phyloP scores from a whole-genome alignment of 2,797 vertebrate genomes.

The Benthosema pterotum region DNA sequence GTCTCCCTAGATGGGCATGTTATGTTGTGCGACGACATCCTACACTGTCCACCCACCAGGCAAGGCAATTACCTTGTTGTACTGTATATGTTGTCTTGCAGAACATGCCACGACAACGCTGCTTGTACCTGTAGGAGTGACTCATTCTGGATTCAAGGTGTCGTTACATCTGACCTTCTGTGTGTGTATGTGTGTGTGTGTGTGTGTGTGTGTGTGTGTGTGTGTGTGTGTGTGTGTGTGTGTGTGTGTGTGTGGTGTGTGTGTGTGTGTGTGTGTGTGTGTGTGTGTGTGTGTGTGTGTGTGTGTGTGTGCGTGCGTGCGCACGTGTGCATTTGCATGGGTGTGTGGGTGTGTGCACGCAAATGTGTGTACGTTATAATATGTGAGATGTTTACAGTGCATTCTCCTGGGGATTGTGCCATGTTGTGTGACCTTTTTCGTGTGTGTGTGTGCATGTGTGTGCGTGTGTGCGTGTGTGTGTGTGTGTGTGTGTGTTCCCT shows the following conservation, averaged over 20 bases:
- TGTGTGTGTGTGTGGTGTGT: neutral
- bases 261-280: neutral
- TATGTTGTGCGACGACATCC: too few relatives aligned
- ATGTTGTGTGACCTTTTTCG: too few relatives aligned
- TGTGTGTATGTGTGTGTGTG: neutral
- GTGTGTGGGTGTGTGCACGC: conserved; percentile 1
- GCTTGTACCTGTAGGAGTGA: too few relatives aligned
- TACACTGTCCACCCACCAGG: too few relatives aligned
- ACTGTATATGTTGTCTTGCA: too few relatives aligned
- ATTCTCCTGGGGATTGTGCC: too few relatives aligned
- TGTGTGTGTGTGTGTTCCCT: conserved; percentile 5
- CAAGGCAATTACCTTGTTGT: too few relatives aligned
- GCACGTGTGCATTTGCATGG: neutral
- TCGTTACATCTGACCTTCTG: conserved; percentile 33
- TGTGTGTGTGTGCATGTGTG: conserved; percentile 2
- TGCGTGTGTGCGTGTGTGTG: neutral
- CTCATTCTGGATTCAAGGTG: too few relatives aligned
- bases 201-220: neutral
- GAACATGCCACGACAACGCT: too few relatives aligned
- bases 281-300: neutral
- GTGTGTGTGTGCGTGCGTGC: conserved; percentile 2
- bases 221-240: neutral
- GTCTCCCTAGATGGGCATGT: too few relatives aligned
- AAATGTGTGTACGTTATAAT: too few relatives aligned
- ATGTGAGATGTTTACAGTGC: too few relatives aligned